A percentile compares a stretch with the other conserved stretches of the same genome.
Evolutionary conservation across 37 sponge, comb jelly and placozoan genomes (phyloP).

Genomic region (Eunapius fragilis): DNA sequence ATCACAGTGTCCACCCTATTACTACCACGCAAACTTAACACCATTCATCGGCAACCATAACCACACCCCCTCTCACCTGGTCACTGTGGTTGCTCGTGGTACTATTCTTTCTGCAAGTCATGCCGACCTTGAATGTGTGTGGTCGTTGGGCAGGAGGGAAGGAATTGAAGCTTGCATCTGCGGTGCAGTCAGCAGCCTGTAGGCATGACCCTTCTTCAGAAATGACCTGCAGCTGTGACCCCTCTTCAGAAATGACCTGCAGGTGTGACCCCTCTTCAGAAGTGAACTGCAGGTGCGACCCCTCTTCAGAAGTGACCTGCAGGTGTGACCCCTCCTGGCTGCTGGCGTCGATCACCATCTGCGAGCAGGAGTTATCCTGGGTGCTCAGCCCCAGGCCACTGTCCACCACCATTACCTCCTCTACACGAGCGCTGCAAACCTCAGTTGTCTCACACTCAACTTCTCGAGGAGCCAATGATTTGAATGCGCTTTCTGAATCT

Average conservation of each 20-base stretch:
- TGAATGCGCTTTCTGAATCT: neutral
- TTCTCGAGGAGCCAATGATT: neutral
- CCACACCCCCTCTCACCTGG: neutral
- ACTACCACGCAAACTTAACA: neutral
- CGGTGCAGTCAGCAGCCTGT: neutral
- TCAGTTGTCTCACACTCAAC: neutral
- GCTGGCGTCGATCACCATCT: neutral
- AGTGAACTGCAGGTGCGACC: too few relatives aligned
- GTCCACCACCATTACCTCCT: neutral
- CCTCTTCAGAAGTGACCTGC: too few relatives aligned
- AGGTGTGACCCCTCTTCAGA: neutral
- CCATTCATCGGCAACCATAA: neutral
- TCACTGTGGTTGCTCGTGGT: neutral
- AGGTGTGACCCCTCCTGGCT: neutral
- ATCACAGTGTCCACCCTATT: neutral
- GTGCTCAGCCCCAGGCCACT: constrained; percentile 3
- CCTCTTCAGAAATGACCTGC: neutral
- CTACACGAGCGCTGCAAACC: neutral
- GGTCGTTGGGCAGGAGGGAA: neutral
- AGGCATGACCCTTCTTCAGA: neutral
- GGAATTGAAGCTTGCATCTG: neutral
- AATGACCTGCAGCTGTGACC: neutral
- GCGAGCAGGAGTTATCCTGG: too few relatives aligned
- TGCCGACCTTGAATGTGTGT: neutral
- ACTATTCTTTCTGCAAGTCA: neutral